Evolutionary conservation across 2,888 invertebrate genomes (phyloP), one percentile per base, ranked within the genome.

Genomic region (Entomobrya proxima): DNA sequence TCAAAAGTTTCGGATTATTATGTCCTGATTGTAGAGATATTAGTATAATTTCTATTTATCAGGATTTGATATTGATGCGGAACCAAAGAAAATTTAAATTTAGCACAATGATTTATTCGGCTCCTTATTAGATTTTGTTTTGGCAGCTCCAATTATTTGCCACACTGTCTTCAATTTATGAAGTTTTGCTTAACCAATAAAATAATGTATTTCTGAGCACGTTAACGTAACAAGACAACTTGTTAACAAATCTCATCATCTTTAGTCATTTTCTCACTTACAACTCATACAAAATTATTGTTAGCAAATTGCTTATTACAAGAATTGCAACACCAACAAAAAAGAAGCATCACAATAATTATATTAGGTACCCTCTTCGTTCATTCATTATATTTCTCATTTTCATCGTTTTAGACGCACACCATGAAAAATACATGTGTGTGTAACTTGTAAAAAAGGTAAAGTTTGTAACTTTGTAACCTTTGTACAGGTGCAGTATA

Each of bases 301-400:
- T 21, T 67, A 21, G 24, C 40, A 24, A 67, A 40, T 55, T 67
- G 21, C 30, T 40, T 67, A 24, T 40, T 37, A 40, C 24, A 11
- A 11, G 40, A 67, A 24, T 67, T 67, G 40, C 67, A 67, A 67
- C 67, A 67, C 67, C 13, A 67, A 32, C 30, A n/a, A 5, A 30
- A n/a, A 30, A 30, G 61, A n/a, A 30, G 2, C 27, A 27, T 15
- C 55, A 11, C 27, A 15, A 15, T 52, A 15, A n/a, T 55, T 55
- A n/a, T 24, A 52, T 52, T 47, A 47, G 3, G 9, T 3, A 15
- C 9, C n/a, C 47, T 47, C 3, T 4, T 58, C 58, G 1, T 35
- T 21, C 40, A 13, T 24, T 40, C 67, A 67, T 67, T 40, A 67
- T 21, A 52, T 40, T 40, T 64, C 40, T 40, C 35, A 40, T 18